Percentiles rank a stretch among this genome's conserved stretches.
These are phyloP conservation scores for Antechinus flavipes DNA, from an alignment of 2,113 vertebrate genomes.

Conservation along the genomic window DNA sequence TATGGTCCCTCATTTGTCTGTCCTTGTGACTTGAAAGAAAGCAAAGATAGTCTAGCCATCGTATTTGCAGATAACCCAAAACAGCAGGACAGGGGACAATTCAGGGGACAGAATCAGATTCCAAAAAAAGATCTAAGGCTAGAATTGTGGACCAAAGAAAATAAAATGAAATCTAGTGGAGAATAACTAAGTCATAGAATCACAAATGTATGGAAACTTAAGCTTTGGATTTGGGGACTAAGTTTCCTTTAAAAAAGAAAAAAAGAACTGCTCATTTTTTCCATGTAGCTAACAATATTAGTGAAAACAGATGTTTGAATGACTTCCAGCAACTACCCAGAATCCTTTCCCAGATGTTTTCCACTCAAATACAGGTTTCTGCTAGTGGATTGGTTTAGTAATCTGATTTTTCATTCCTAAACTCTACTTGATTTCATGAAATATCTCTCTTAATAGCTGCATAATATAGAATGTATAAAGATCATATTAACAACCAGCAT, in stretches of 20 bases:
- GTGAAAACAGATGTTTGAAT: slow-evolving; percentile 47
- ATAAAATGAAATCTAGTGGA: background rate
- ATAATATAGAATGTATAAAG: background rate
- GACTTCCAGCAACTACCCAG: slow-evolving; percentile 13
- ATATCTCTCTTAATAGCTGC: background rate
- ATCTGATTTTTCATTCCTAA: slow-evolving; percentile 21
- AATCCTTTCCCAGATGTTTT: slow-evolving; percentile 29
- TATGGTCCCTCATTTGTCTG: background rate
- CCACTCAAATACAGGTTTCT: slow-evolving; percentile 1
- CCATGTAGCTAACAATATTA: slow-evolving; percentile 14
- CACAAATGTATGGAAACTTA: background rate
- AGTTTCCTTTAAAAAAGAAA: background rate
- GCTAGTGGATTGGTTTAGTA: background rate
- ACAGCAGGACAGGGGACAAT: background rate
- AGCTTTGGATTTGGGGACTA: background rate
- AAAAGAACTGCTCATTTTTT: background rate
- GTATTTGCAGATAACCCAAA: background rate
- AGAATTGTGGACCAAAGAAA: background rate
- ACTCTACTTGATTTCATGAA: background rate
- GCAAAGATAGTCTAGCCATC: background rate
- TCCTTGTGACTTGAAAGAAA: background rate
- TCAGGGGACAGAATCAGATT: background rate
- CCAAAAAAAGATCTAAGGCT: background rate
- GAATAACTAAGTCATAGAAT: background rate
- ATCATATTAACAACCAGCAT: slow-evolving; percentile 1